Evolutionary conservation across 1,140 invertebrate genomes (phyloP).

Genomic region (Periplaneta americana): DNA sequence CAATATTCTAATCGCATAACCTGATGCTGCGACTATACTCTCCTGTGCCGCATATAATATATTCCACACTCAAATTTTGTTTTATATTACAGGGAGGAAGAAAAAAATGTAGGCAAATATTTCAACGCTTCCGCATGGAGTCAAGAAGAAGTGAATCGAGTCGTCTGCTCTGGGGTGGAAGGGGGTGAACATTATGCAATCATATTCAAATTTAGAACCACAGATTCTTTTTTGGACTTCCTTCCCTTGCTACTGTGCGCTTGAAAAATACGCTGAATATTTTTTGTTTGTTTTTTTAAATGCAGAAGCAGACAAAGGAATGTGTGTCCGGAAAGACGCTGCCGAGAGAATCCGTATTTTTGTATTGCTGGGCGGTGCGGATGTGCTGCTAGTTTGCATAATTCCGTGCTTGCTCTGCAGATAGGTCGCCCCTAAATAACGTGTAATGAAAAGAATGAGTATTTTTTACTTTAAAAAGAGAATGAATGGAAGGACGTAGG

Average conservation of each 20-base stretch:
- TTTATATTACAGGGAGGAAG: not conserved
- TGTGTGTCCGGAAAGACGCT: not conserved
- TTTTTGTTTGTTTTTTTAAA: not conserved
- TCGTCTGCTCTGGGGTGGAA: not conserved
- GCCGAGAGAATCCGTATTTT: not conserved
- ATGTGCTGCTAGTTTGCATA: not conserved
- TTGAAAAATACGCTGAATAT: not conserved
- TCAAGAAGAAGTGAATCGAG: not conserved
- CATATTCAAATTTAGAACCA: not conserved
- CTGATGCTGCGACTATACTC: not conserved
- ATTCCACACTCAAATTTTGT: not conserved
- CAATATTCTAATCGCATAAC: not conserved
- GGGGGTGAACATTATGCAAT: not conserved
- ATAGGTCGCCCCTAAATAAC: not conserved
- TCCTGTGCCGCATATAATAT: not conserved
- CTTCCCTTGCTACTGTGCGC: not conserved
- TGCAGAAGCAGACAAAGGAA: not conserved
- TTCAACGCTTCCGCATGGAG: not conserved
- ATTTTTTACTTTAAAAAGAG: not conserved
- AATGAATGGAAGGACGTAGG: not conserved
- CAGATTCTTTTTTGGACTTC: not conserved
- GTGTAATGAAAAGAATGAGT: not conserved
- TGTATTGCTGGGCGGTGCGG: not conserved
- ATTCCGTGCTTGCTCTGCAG: not conserved
- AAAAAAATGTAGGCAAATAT: not conserved